Base-by-base conservation (phyloP, 2,797 vertebrate genomes). In the Argentina silus region DNA sequence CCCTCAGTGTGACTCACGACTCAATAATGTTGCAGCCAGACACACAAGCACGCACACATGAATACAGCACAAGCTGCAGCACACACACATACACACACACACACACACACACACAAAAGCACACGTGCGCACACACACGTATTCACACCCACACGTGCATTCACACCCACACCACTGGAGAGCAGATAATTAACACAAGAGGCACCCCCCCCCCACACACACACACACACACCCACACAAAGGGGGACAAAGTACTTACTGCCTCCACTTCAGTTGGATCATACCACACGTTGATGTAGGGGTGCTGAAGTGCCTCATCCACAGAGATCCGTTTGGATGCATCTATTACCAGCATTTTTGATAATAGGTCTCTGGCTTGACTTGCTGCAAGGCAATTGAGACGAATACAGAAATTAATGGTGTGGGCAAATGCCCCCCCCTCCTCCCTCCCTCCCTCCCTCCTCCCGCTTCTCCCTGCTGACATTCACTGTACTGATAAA, bases 201-300 rank as follows among this genome's bases (percentile, higher is more conserved):
- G 14, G 2, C 47, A 21, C 4, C 27, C 59, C 51, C n/a, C n/a
- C n/a, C n/a, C n/a, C 42, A 2, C 21, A 8, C 50, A 36, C 2
- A 45, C 67, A n/a, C 42, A 2, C 21, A 8, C 50, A 36, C 2
- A 45, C 67, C 47, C 64, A 66, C 23, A 63, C 42, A n/a, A 64
- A 50, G 21, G n/a, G 21, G 47, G n/a, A n/a, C 11, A 27, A 17
- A 56, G 48, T 42, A 93, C 97, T 95, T 91, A 99, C 98, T 27
- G 97, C 98, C 92, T 99, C 98, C 82, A 98, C 98, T 89, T 99
- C 98, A 17, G 96, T 94, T 2, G 97, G 97, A 76, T 99, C 98
- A 76, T 98, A 99, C 98, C 97, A 99, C 86, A 99, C 97, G 68
- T 98, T 99, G 92, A 99, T 99, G 59, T 99, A 99, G 0, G 97